These are phyloP conservation scores for Heliangelus exortis DNA, from an alignment of 2,797 vertebrate species.

Conservation along the genomic window DNA sequence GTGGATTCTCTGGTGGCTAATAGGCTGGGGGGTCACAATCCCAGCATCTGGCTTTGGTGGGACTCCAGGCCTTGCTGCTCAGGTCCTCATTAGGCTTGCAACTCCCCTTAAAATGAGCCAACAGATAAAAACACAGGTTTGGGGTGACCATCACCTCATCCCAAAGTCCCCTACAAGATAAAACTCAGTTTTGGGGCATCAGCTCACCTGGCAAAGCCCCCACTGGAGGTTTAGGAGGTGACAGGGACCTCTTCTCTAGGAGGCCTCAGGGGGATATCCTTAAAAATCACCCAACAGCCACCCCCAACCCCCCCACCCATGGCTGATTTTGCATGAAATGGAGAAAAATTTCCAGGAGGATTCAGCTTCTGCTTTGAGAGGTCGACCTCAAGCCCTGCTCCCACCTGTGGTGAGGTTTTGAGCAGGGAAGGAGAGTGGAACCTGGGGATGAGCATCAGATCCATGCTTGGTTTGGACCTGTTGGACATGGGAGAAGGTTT, in stretches of 20 bases:
- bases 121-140: accelerated
- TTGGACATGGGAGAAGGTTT: not conserved
- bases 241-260: not conserved
- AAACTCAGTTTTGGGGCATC: not conserved
- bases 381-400: accelerated
- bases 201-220: not conserved
- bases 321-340: accelerated
- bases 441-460: accelerated
- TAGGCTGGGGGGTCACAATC: not conserved
- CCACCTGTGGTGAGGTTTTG: accelerated
- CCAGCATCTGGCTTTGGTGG: accelerated
- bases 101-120: not conserved
- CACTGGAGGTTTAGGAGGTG: not conserved
- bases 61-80: not conserved
- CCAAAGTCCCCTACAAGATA: not conserved
- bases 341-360: not conserved
- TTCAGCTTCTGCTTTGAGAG: not conserved
- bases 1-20: not conserved
- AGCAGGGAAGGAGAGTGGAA: not conserved
- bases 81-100: not conserved
- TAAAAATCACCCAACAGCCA: not conserved
- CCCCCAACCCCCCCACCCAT: not conserved
- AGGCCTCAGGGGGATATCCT: not conserved
- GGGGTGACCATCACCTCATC: not conserved
- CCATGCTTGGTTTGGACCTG: accelerated